Conservation (phyloP, 1,140 invertebrate species). For the Papilio xuthus region DNA sequence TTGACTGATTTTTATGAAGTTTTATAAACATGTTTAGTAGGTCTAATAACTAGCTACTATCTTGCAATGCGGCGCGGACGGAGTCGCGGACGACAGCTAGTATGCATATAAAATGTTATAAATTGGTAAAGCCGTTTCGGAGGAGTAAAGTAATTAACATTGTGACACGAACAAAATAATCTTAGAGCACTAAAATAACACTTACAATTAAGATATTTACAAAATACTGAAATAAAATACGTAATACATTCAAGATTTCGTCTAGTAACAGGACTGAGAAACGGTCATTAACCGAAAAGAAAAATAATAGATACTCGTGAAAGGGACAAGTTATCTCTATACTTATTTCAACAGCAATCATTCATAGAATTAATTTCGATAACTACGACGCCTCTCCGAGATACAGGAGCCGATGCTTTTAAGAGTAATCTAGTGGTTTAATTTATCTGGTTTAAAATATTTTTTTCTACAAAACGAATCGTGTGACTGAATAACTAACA, state of each 20-base stretch:
- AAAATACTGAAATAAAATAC: slow-evolving; percentile 41
- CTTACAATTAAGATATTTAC: slow-evolving; percentile 56
- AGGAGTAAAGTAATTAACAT: no score
- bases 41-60: no score
- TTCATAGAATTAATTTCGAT: slow-evolving; percentile 78
- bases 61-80: no score
- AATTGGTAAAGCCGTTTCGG: no score
- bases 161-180: slow-evolving; percentile 48
- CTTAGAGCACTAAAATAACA: slow-evolving; percentile 56
- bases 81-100: no score
- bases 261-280: slow-evolving; percentile 41
- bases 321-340: slow-evolving; percentile 39
- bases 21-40: no score
- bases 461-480: slow-evolving; percentile 61
- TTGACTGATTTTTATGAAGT: no score
- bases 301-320: slow-evolving; percentile 25
- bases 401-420: slow-evolving; percentile 78
- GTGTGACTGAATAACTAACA: slow-evolving; percentile 46
- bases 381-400: slow-evolving; percentile 69
- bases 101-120: no score
- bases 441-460: slow-evolving; percentile 54
- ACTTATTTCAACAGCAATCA: slow-evolving; percentile 62
- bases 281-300: slow-evolving; percentile 43
- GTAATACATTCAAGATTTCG: slow-evolving; percentile 29
- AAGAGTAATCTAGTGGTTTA: slow-evolving; percentile 68